Conservation (phyloP, 2,888 invertebrate genomes). For the Phengaris arion region DNA sequence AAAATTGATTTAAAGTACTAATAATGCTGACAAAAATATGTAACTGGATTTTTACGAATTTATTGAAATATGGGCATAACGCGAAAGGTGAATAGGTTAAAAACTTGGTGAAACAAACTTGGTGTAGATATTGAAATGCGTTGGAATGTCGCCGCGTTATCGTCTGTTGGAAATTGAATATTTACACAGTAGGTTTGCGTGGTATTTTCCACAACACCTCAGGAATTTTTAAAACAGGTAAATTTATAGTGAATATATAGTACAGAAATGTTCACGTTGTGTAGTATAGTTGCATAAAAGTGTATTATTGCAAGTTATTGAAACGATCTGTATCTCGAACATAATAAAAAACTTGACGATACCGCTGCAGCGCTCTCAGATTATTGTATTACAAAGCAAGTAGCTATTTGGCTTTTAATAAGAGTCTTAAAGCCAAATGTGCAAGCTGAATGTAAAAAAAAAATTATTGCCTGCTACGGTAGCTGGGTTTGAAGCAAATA, state of each 20-base stretch:
- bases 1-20: background rate
- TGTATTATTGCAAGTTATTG: slow-evolving; percentile 10
- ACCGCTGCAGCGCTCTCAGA: background rate
- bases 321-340: slow-evolving; percentile 24
- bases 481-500: background rate
- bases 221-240: slow-evolving; percentile 4
- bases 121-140: background rate
- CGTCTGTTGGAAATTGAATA: background rate
- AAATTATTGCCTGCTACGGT: too few relatives aligned
- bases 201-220: background rate
- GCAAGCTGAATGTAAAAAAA: too few relatives aligned
- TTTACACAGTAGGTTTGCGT: background rate
- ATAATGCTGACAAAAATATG: slow-evolving; percentile 22
- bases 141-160: background rate
- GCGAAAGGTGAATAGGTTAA: slow-evolving; percentile 9
- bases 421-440: too few relatives aligned
- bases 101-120: background rate
- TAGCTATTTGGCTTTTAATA: background rate
- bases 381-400: background rate
- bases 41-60: slow-evolving; percentile 42
- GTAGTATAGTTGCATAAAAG: background rate
- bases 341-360: background rate
- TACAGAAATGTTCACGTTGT: slow-evolving; percentile 3
- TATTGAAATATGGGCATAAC: slow-evolving; percentile 41
- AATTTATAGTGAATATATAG: background rate